Evolutionary conservation across 2,113 vertebrate genomes (phyloP).

Genomic region (Paedocypris sp.): DNA sequence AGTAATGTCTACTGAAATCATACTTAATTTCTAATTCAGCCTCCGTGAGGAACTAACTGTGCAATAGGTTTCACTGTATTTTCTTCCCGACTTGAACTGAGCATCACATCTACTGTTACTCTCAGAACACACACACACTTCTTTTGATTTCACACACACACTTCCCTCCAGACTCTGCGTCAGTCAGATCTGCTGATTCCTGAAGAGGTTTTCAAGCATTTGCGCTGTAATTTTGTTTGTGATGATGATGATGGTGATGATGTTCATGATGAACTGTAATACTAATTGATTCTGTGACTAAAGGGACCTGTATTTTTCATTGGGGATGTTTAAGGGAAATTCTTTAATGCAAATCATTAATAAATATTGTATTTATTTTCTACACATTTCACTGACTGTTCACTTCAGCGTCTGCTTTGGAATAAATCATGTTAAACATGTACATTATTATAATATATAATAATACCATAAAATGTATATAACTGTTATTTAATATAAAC

Average conservation of each 20-base stretch:
- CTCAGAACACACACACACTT: conserved; percentile 10
- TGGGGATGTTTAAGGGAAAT: conserved; percentile 47
- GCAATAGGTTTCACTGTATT: conserved; percentile 72
- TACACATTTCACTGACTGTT: too few species aligned
- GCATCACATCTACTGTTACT: conserved; percentile 52
- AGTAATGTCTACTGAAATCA: conserved; percentile 30
- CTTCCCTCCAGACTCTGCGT: too few species aligned
- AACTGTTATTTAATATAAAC: too few species aligned
- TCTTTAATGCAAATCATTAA: conserved; percentile 53
- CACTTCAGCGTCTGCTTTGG: too few species aligned
- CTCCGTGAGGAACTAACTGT: conserved; percentile 81
- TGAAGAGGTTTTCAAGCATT: conserved; percentile 20
- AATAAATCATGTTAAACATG: too few species aligned
- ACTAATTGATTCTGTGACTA: conserved; percentile 31
- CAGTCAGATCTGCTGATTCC: background rate
- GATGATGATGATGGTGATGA: too few species aligned
- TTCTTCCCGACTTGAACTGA: conserved; percentile 68
- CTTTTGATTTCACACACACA: background rate
- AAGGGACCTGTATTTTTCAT: conserved; percentile 38
- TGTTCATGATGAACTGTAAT: conserved; percentile 33
- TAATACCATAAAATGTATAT: too few species aligned
- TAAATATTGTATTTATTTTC: conserved; percentile 74
- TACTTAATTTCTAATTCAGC: conserved; percentile 62
- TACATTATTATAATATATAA: too few species aligned
- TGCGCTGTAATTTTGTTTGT: conserved; percentile 4